A percentile compares a stretch with the other conserved stretches of the same genome.
These are phyloP conservation scores for Sarcophilus harrisii DNA, from an alignment of 2,797 vertebrate genomes.

Conservation along the genomic window DNA sequence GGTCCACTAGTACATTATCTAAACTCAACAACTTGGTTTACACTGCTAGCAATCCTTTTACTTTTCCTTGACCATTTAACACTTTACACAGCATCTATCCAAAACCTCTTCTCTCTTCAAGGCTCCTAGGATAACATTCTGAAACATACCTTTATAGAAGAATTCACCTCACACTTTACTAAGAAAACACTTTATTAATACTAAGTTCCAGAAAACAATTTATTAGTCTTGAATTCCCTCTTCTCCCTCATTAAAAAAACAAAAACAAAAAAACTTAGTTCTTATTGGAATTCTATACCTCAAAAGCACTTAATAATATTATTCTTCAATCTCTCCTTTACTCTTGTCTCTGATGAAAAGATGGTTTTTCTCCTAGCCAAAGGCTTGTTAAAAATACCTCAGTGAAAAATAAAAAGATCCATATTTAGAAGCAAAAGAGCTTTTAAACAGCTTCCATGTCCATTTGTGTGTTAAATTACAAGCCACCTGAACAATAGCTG, in stretches of 20 bases:
- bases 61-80: not conserved
- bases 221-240: not conserved
- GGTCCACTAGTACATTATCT: not conserved
- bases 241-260: slow-evolving; percentile 6
- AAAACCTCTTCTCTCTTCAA: slow-evolving; percentile 2
- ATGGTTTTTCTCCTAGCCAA: not conserved
- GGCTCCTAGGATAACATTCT: slow-evolving; percentile 3
- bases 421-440: not conserved
- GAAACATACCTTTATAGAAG: not conserved
- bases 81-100: slow-evolving; percentile 1
- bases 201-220: not conserved
- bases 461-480: not conserved
- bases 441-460: not conserved
- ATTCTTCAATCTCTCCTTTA: not conserved
- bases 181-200: not conserved
- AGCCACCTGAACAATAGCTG: not conserved
- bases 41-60: not conserved
- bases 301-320: not conserved
- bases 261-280: not conserved
- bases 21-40: not conserved
- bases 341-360: not conserved
- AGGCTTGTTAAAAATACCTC: not conserved
- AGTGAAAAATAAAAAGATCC: not conserved
- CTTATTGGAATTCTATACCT: not conserved
- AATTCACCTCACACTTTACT: not conserved